Evolutionary conservation across 2,113 vertebrate species (phyloP).

Genomic region (Macrotis lagotis): DNA sequence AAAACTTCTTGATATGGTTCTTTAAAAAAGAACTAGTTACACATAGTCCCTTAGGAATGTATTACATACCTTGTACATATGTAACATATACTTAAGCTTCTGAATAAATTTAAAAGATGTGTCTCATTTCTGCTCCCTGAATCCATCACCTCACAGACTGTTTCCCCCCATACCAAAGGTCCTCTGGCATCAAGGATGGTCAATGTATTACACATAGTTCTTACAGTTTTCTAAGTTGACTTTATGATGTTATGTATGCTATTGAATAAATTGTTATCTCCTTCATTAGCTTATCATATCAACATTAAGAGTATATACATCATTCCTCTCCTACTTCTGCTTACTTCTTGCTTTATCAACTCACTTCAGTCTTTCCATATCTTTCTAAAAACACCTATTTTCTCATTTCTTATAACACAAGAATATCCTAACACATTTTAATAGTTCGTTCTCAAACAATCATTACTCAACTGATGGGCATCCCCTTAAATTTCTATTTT

Average conservation of each 20-base stretch:
- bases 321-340: not conserved
- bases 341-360: not conserved
- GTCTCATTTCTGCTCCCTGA: not conserved
- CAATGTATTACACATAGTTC: not conserved
- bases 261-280: not conserved
- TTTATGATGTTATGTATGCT: not conserved
- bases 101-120: not conserved
- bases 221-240: not conserved
- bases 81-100: not conserved
- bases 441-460: not conserved
- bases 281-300: not conserved
- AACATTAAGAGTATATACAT: not conserved
- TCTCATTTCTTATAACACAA: not conserved
- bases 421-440: not conserved
- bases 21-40: slow-evolving; percentile 30
- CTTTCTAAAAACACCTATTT: not conserved
- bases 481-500: not conserved
- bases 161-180: not conserved
- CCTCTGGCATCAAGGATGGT: not conserved
- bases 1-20: slow-evolving; percentile 1
- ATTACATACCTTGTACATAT: no score
- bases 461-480: not conserved
- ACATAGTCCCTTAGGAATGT: not conserved
- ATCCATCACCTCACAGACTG: not conserved
- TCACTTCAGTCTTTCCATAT: not conserved